Evolutionary conservation across 2,888 invertebrate genomes (phyloP), one percentile per base, ranked within the genome.

Genomic region (Netelia fuscicornis): DNA sequence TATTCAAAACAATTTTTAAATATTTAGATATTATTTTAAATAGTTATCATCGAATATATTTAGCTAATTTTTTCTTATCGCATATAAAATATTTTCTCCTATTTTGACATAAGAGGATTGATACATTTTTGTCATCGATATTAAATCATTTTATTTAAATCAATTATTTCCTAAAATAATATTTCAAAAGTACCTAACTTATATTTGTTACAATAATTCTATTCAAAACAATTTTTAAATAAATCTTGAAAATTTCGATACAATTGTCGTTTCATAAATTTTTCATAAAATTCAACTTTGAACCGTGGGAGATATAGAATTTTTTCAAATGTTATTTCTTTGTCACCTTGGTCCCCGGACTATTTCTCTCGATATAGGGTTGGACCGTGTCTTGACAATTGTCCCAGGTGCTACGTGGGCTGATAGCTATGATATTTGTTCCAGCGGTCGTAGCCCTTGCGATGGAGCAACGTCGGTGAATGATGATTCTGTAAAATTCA

Each of bases 401-500:
- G 30, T 64, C 52, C n/a, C 75, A 64, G 75, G 64, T 64, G 75
- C 8, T 10, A 37, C 37, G 17, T 52, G 52, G 30, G 52, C 11
- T 64, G 17, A 20, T 52, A 37, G 17, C 30, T 30, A 13, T 54
- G 64, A 75, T 48, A 37, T 17, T 52, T 75, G 20, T 64, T 23
- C 52, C 2, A 60, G 37, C 58, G 71, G 30, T 42, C 17, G 58
- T 20, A 30, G 30, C 65, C 30, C 5, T 56, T 30, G 37, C 5
- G 54, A 13, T 56, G 56, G 20, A 9, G 17, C 10, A 60, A 23
- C 25, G 23, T 25, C 48, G 25, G 67, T 77, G 58, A 77, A 44
- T 77, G 58, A 67, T 67, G 77, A 68, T 60, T 56, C n/a, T 48
- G 25, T 13, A 13, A 30, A 44, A 42, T 77, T 44, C 23, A 68